A percentile compares a stretch with the other conserved stretches of the same genome.
Conservation (phyloP, 2,113 vertebrate genomes). For the Motacilla tschutschensis region DNA sequence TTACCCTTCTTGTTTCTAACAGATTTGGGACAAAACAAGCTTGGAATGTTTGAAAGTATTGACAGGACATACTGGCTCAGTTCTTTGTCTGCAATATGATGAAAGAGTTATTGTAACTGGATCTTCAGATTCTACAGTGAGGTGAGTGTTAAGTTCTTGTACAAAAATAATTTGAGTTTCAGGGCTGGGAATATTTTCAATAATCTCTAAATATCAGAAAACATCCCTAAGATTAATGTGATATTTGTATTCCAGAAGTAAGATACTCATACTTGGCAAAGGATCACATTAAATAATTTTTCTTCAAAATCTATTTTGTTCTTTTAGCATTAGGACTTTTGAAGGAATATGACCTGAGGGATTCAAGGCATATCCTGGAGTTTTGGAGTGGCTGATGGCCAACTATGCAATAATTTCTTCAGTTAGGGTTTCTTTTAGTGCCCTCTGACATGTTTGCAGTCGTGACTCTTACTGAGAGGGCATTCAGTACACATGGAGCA, state of each 20-base stretch:
- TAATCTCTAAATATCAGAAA: neutral
- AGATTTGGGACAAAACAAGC: slow-evolving; percentile 98
- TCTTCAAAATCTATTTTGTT: neutral
- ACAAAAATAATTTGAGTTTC: neutral
- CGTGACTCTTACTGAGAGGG: neutral
- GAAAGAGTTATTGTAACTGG: slow-evolving; percentile 97
- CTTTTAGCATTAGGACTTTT: neutral
- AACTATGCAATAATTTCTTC: neutral
- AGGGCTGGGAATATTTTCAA: neutral
- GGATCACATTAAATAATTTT: neutral
- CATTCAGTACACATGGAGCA: neutral
- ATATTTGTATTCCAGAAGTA: neutral
- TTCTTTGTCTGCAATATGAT: slow-evolving; percentile 96
- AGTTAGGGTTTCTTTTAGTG: neutral
- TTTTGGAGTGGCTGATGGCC: neutral
- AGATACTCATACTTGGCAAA: neutral
- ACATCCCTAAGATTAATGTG: neutral
- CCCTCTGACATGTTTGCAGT: neutral
- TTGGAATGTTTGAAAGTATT: slow-evolving; percentile 97
- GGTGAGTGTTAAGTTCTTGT: slow-evolving; percentile 68
- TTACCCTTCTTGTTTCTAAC: neutral
- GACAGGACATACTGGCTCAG: slow-evolving; percentile 96
- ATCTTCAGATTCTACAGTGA: slow-evolving; percentile 97
- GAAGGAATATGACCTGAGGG: neutral
- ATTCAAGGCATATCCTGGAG: neutral